Evolutionary conservation across 2,888 invertebrate genomes (phyloP).

Genomic region (Latheticus oryzae): DNA sequence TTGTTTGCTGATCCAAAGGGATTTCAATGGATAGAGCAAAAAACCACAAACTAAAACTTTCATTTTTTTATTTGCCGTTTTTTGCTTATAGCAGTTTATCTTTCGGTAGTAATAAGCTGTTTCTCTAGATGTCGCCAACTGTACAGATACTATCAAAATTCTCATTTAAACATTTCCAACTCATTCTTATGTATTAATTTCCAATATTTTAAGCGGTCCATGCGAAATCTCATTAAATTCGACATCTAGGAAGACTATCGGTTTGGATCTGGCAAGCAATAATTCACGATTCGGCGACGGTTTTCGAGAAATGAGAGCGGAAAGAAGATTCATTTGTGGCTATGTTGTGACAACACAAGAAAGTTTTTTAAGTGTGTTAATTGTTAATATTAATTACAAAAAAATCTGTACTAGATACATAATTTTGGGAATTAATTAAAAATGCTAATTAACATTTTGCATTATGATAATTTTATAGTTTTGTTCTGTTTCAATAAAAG

Average conservation of each 20-base stretch:
- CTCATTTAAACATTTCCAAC: conserved; percentile 2
- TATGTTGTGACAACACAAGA: no score
- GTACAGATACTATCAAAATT: conserved; percentile 1
- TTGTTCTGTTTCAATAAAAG: no score
- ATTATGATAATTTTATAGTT: no score
- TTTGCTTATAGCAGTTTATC: no score
- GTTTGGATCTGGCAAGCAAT: conserved; percentile 32
- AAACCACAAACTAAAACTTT: no score
- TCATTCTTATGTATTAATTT: conserved; percentile 26
- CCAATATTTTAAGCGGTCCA: conserved; percentile 31
- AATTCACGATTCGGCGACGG: conserved; percentile 36
- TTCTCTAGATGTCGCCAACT: conserved; percentile 17
- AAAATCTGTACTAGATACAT: no score
- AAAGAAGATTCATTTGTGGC: conserved; percentile 16
- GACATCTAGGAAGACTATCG: conserved; percentile 22
- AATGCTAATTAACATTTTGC: no score
- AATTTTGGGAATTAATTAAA: no score
- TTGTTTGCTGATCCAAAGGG: conserved; percentile 36
- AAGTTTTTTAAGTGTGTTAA: no score
- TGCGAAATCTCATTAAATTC: conserved; percentile 34
- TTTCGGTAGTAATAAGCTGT: conserved; percentile 4
- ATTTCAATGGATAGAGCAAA: conserved; percentile 5
- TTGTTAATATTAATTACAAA: no score
- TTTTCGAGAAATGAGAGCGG: conserved; percentile 24
- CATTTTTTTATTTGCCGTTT: no score